Evolutionary conservation across 2,113 vertebrate species (phyloP), one percentile per base, ranked within the genome.

Genomic region (Nansenia antarctica): DNA sequence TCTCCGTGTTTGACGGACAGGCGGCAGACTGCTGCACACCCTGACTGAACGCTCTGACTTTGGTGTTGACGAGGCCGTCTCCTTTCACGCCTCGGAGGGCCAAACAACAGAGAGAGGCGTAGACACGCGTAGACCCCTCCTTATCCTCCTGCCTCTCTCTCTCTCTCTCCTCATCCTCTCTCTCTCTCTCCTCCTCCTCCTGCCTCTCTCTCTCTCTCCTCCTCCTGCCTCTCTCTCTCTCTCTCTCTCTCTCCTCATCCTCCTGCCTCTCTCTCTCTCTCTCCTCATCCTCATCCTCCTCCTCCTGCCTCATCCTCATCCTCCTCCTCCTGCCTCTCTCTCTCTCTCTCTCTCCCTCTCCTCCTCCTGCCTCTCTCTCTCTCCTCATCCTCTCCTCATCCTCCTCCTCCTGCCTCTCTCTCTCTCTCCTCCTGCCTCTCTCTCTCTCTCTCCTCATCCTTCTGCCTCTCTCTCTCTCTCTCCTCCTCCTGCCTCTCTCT

Each of bases 11-110:
- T 55, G 47, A 59, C 35, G 66, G 32, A 47, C 37, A 31, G 49
- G 54, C 29, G 52, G 53, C 29, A 59, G 24, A 60, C 31, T 66
- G n/a, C n/a, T 3, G 0, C 37, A 39, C 27, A 29, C 53, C 54
- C 55, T n/a, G n/a, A n/a, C n/a, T n/a, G n/a, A n/a, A n/a, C n/a
- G n/a, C 55, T n/a, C 9, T 49, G 54, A 15, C 63, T 72, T 65
- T 60, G 62, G 53, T 72, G 70, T 65, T 61, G 39, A 66, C 62
- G 37, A 27, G 54, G 30, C 53, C 37, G 24, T 65, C 62, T 72
- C 30, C 31, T 72, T 66, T 49, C 6, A 58, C n/a, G n/a, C n/a
- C n/a, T n/a, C n/a, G n/a, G n/a, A n/a, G n/a, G n/a, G n/a, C n/a
- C n/a, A n/a, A n/a, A n/a, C 20, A 49, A 18, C 5, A 72, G 12